Conservation (phyloP, 2,113 vertebrate genomes). For the Stegostoma tigrinum region DNA sequence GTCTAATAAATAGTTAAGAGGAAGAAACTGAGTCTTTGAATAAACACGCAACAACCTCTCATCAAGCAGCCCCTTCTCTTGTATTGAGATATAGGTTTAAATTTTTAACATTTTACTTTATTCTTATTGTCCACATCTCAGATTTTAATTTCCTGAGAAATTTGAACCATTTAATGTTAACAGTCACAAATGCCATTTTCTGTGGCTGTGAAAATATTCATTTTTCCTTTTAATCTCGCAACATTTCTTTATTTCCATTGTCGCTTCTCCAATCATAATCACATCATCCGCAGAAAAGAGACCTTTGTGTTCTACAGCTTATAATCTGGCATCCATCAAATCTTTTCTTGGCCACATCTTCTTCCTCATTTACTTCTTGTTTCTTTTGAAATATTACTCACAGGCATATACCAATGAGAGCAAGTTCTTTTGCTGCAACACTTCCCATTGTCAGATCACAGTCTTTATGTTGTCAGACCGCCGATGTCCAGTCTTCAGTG, state of each 20-base stretch:
- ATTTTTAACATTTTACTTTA: not conserved
- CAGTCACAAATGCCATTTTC: not conserved
- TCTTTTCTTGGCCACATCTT: not conserved
- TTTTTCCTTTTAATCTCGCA: not conserved
- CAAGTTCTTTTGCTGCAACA: not conserved
- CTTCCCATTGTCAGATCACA: not conserved
- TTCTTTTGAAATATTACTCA: not conserved
- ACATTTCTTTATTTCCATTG: not conserved
- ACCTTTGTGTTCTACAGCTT: not conserved
- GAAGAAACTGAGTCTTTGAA: not conserved
- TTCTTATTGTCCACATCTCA: not conserved
- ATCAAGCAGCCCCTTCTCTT: not conserved
- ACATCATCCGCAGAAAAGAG: not conserved
- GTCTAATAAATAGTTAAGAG: too few species aligned
- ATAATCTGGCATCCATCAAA: not conserved
- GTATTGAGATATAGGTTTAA: not conserved
- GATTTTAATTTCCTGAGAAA: not conserved
- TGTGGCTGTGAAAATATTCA: not conserved
- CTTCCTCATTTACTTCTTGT: not conserved
- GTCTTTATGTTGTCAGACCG: not conserved
- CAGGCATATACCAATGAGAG: not conserved
- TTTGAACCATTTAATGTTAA: not conserved
- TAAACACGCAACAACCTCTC: not conserved
- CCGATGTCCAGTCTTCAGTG: not conserved
- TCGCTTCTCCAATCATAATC: not conserved